Percentiles rank a stretch among this genome's conserved stretches.
phyloP scores from a whole-genome alignment of 2,888 invertebrate genomes.

The Neoaliturus tenellus region DNA sequence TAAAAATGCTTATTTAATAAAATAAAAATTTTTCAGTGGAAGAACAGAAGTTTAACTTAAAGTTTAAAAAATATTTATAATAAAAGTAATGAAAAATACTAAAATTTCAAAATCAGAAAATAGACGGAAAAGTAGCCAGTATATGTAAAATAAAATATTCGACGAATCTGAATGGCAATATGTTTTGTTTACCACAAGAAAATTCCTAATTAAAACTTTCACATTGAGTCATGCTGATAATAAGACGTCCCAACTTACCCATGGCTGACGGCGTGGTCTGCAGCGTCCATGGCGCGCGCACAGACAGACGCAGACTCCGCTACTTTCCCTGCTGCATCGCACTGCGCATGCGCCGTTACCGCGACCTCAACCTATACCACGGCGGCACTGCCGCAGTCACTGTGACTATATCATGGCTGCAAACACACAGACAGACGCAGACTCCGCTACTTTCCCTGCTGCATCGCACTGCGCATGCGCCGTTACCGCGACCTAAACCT shows the following conservation, averaged over 20 bases:
- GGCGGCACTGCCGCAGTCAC: neutral
- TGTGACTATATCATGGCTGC: neutral
- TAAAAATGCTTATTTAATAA: no score
- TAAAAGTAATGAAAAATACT: no score
- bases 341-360: constrained; percentile 10
- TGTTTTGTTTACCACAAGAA: no score
- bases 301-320: constrained; percentile 16
- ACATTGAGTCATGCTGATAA: no score
- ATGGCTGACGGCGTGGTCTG: neutral
- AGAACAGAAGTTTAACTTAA: no score
- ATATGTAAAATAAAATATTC: no score
- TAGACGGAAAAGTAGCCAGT: no score
- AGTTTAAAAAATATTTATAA: no score
- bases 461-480: neutral
- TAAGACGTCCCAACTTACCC: neutral
- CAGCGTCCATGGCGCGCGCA: neutral
- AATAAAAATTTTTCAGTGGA: no score
- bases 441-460: neutral
- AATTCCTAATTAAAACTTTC: no score
- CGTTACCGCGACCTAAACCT: neutral
- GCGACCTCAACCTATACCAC: neutral
- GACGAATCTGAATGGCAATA: no score
- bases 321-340: neutral
- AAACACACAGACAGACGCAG: neutral
- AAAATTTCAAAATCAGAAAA: no score